phyloP scores from a whole-genome alignment of 2,113 vertebrate genomes.

The Lota lota region DNA sequence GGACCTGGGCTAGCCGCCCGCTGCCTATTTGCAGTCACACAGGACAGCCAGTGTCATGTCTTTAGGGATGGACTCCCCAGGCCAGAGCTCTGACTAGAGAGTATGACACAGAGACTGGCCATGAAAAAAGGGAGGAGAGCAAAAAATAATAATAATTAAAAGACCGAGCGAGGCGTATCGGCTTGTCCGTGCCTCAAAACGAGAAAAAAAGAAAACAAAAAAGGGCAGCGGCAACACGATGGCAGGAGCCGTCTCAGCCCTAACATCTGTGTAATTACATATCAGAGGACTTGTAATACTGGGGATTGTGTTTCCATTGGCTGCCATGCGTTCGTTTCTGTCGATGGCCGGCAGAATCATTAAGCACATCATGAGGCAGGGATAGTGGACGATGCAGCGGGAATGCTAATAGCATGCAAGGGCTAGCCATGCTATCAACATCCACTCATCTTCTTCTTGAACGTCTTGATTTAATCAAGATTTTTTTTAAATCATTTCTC shows the following conservation, averaged over 20 bases:
- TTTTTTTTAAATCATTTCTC: too few species aligned
- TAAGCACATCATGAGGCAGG: slow-evolving; percentile 22
- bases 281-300: slow-evolving; percentile 37
- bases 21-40: slow-evolving; percentile 35
- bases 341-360: slow-evolving; percentile 28
- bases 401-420: slow-evolving; percentile 1
- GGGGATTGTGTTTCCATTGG: slow-evolving; percentile 32
- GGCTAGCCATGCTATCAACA: neutral
- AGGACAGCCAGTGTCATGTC: slow-evolving; percentile 49
- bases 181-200: slow-evolving; percentile 63
- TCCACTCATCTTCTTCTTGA: slow-evolving; percentile 15
- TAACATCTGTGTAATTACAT: slow-evolving; percentile 65
- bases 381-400: slow-evolving; percentile 19
- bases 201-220: slow-evolving; percentile 62
- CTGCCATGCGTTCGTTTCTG: slow-evolving; percentile 11
- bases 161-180: slow-evolving; percentile 61
- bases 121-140: slow-evolving; percentile 58
- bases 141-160: slow-evolving; percentile 68
- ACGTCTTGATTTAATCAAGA: too few species aligned
- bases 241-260: slow-evolving; percentile 53
- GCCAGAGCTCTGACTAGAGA: slow-evolving; percentile 37
- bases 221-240: slow-evolving; percentile 32
- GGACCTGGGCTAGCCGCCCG: slow-evolving; percentile 26
- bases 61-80: slow-evolving; percentile 50
- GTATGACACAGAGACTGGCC: slow-evolving; percentile 50